Evolutionary conservation across 2,888 invertebrate genomes (phyloP).

Genomic region (Selenia dentaria): DNA sequence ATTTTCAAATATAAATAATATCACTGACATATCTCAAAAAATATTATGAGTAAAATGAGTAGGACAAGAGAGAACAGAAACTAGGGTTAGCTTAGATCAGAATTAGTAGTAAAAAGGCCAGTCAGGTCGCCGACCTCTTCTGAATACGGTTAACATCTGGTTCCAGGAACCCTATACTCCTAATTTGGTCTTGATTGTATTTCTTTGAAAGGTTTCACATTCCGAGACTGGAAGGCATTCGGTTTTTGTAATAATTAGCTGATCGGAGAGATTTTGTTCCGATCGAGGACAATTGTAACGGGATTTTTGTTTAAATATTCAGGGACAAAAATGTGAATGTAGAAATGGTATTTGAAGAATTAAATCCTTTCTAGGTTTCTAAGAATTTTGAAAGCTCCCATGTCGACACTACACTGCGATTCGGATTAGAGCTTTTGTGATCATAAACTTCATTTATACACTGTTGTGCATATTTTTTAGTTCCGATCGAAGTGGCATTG

Average conservation of each 20-base stretch:
- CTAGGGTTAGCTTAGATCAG: too few species aligned
- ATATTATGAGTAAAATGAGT: too few species aligned
- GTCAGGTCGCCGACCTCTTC: slow-evolving; percentile 1
- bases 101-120: too few species aligned
- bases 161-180: slow-evolving; percentile 19
- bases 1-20: too few species aligned
- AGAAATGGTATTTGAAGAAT: not conserved
- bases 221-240: slow-evolving; percentile 15
- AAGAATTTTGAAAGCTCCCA: not conserved
- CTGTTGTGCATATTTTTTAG: too few species aligned
- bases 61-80: too few species aligned
- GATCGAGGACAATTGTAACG: slow-evolving; percentile 2
- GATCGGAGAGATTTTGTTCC: slow-evolving; percentile 7
- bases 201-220: slow-evolving; percentile 7
- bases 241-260: slow-evolving; percentile 12
- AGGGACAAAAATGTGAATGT: not conserved
- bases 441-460: too few species aligned
- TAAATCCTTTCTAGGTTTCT: not conserved
- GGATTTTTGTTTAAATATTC: not conserved
- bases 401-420: too few species aligned
- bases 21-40: too few species aligned
- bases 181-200: not conserved
- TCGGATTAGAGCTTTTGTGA: too few species aligned
- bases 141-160: slow-evolving; percentile 4
- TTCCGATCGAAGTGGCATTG: too few species aligned